These are phyloP conservation scores for Ornithorhynchus anatinus DNA, from an alignment of 2,113 vertebrate genomes.

Conservation along the genomic window DNA sequence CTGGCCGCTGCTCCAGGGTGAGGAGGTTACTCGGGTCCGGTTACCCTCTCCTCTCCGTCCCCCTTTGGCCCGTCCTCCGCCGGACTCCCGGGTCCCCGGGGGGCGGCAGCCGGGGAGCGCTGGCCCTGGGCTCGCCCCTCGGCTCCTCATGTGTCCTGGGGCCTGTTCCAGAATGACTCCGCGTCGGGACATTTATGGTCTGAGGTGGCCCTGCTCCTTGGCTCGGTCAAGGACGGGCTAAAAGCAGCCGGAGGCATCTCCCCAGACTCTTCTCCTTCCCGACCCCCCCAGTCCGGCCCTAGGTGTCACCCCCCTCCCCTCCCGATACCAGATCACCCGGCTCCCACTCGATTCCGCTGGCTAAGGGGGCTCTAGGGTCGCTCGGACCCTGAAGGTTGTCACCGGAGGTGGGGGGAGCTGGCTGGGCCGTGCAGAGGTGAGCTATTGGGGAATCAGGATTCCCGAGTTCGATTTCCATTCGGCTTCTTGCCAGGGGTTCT, in stretches of 20 bases:
- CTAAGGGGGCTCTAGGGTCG: background rate
- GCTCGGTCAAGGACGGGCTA: background rate
- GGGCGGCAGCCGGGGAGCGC: background rate
- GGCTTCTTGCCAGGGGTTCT: too few species aligned
- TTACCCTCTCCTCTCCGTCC: too few species aligned
- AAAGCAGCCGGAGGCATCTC: background rate
- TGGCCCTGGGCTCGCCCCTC: background rate
- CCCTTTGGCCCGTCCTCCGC: background rate
- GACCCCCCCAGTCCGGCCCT: background rate
- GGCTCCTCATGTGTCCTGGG: background rate
- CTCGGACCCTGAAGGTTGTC: background rate
- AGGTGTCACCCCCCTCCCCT: background rate
- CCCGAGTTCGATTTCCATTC: background rate
- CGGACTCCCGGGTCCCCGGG: background rate
- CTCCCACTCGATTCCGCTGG: too few species aligned
- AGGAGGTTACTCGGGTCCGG: background rate
- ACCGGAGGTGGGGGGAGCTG: background rate
- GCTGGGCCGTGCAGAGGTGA: background rate
- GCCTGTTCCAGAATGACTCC: conserved; percentile 2
- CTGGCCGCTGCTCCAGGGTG: background rate
- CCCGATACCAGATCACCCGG: too few species aligned
- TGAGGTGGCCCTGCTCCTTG: background rate
- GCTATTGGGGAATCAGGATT: background rate
- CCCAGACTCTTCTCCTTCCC: background rate
- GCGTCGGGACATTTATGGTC: conserved; percentile 50